Evolutionary conservation across 1,140 invertebrate species (phyloP), one percentile per base, ranked within the genome.

Genomic region (Eriocheir sinensis): DNA sequence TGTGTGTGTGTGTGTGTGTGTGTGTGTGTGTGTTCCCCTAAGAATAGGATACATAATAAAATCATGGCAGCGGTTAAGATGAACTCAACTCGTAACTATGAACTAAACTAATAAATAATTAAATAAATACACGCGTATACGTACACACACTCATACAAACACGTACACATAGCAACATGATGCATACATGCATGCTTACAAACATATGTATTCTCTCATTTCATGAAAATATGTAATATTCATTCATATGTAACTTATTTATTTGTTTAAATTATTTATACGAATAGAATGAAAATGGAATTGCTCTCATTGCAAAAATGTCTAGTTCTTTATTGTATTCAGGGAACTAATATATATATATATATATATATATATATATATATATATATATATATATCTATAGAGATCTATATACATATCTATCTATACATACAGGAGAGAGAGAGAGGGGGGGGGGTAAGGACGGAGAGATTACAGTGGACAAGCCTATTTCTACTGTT

Each of bases 1-100:
- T 81, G 83, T 89, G 85, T 88, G 85, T 88, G 34, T 40, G 85
- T 40, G 85, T 88, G 85, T 41, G 85, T 88, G 85, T 41, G 34
- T 88, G 36, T 40, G 32, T 40, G 38, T 41, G 85, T 2, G 38
- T 27, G 85, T 88, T 85, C 32, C 17, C 32, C 27, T n/a, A 81
- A 12, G 53, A 72, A 30, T 8, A 9, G 3, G 32, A 85, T 85
- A 36, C 53, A 72, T 12, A 12, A 72, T 72, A 72, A 12, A 12
- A 12, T 72, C 27, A 12, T 72, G 12, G 53, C 12, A 12, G 27
- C 27, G 27, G 53, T 72, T 72, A n/a, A 72, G 53, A 12, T 72
- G 12, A 72, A 12, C 27, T 12, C 27, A 27, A 12, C 12, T 72
- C 53, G 53, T 27, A 12, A 12, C 53, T 12, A 72, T 12, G 27